phyloP scores from a whole-genome alignment of 35 echinoderm and acorn worm genomes.

The Acanthaster planci region DNA sequence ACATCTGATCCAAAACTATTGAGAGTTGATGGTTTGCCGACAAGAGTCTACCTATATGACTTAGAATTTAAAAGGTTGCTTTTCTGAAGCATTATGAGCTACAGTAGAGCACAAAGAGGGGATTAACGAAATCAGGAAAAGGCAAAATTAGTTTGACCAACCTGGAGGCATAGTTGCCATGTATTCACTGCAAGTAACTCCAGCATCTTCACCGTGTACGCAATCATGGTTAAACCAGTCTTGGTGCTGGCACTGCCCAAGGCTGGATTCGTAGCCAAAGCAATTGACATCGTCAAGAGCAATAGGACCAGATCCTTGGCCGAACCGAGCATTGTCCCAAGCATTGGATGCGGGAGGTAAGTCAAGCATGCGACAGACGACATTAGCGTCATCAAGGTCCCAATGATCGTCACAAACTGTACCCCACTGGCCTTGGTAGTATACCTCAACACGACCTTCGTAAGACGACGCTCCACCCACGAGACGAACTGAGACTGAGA shows the following conservation, averaged over 20 bases:
- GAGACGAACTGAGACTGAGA: slow-evolving; percentile 30
- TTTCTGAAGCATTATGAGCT: too few species aligned
- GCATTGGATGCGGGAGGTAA: slow-evolving; percentile 30
- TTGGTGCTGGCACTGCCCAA: slow-evolving; percentile 39
- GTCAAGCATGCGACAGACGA: slow-evolving; percentile 50
- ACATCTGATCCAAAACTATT: too few species aligned
- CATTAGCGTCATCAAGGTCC: slow-evolving; percentile 43
- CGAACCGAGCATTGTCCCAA: slow-evolving; percentile 27
- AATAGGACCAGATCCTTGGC: slow-evolving; percentile 38
- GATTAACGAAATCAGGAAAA: too few species aligned
- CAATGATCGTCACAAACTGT: slow-evolving; percentile 54
- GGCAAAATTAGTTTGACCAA: too few species aligned
- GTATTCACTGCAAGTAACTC: slow-evolving; percentile 54
- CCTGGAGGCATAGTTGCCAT: too few species aligned
- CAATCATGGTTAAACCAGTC: slow-evolving; percentile 37
- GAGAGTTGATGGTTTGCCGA: too few species aligned
- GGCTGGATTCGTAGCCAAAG: slow-evolving; percentile 35
- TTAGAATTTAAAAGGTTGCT: too few species aligned
- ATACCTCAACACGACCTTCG: slow-evolving; percentile 55
- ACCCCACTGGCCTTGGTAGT: slow-evolving; percentile 44
- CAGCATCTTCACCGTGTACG: slow-evolving; percentile 52
- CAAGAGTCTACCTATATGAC: too few species aligned
- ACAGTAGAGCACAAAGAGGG: too few species aligned
- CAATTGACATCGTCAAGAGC: slow-evolving; percentile 56
- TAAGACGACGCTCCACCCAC: not conserved